Evolutionary conservation across 2,113 vertebrate species (phyloP), one percentile per base, ranked within the genome.

Genomic region (Fulica atra): DNA sequence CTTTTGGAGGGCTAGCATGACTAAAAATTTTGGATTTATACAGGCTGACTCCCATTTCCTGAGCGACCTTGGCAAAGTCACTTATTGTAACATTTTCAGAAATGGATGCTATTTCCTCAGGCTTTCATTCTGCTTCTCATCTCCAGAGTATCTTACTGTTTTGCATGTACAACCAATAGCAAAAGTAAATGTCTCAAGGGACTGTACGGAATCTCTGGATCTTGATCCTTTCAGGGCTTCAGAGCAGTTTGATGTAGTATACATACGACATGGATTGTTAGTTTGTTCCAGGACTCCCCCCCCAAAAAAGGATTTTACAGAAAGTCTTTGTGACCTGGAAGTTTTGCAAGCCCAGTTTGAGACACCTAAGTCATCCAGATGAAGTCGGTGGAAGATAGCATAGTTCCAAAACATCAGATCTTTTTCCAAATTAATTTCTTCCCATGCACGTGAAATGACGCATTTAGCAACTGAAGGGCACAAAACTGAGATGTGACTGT

Each of bases 31-130:
- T 64, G 79, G 61, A 92, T 95, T 86, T 88, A 88, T 64, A 38
- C 18, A 77, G 73, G 33, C 76, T 86, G 93, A 89, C 53, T 95
- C 61, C 61, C 20, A 88, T 88, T 94, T 94, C 57, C 77, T 25
- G 2, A 7, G 5, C 0, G 28, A 95, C 90, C 76, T 95, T 92
- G 80, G 69, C 80, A 84, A 96, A 96, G 72, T 95, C 93, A 81
- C 88, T 93, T 93, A 78, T 24, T 78, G 85, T 89, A 90, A 80
- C 29, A 18, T 90, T 95, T 95, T 95, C 88, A 86, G 87, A 90
- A 96, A 94, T 13, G 59, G 81, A 72, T 94, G 79, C 87, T 96
- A 9, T 95, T 96, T 96, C 76, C 90, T 96, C 76, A 64, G 80
- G 82, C 94, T 94, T 93, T 92, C 80, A 78, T 92, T 88, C 77